Evolutionary conservation across 1,140 invertebrate genomes (phyloP), one percentile per base, ranked within the genome.

Genomic region (Eubasilissa regina): DNA sequence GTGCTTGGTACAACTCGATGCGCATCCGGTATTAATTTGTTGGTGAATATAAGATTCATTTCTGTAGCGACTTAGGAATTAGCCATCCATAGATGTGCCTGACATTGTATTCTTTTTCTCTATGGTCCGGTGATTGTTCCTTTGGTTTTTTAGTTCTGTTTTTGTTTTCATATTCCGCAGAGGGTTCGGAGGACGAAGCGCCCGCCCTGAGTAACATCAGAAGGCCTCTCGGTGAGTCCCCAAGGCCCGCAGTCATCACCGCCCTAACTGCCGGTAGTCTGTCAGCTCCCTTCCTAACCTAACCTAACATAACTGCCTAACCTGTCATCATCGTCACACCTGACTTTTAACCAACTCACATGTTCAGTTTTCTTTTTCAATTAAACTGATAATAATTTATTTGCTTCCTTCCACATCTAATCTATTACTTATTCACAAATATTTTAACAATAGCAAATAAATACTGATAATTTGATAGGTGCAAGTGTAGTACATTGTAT

Each of bases 101-200:
- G 58, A 62, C 58, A 62, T 7, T 62, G 58, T 62, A 35, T 35
- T 35, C 25, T 35, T 35, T 35, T 3, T 35, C 25, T 21, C 12
- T 62, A n/a, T n/a, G 58, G 58, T 21, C 58, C 58, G 11, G 19
- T 25, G 58, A 62, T 25, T 62, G 58, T 62, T 62, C 25, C 25
- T 62, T 62, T 62, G 58, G 19, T 25, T 25, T 62, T 70, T 70
- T 82, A 51, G 56, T 79, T 73, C 53, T 73, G 70, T 82, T 82
- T 78, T 78, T 80, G 66, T 80, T 82, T 83, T 83, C 81, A 83
- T 83, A 83, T 83, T 79, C 72, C 73, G 73, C 79, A 83, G 81
- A 83, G 79, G 81, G 81, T 47, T 80, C 81, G 19, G 81, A 83
- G 81, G 81, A 83, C 51, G 78, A 83, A 76, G 78, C 77, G 76